These are phyloP conservation scores for Amaurobius ferox DNA, from an alignment of 2,888 invertebrate genomes.

Conservation along the genomic window DNA sequence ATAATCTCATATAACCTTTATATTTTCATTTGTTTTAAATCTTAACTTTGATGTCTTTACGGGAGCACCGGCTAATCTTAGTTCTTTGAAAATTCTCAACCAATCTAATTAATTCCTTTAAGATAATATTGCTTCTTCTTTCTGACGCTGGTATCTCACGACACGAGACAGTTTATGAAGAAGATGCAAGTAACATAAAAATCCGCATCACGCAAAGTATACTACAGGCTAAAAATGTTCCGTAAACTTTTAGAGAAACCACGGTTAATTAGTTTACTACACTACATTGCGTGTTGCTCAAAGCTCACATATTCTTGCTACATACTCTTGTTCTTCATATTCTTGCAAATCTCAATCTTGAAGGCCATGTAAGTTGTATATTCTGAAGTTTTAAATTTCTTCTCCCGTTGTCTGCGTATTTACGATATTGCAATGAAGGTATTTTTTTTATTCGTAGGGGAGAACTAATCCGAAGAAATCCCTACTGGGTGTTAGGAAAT, in stretches of 20 bases:
- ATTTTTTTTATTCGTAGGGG: neutral
- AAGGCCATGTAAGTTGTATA: neutral
- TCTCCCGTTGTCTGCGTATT: neutral
- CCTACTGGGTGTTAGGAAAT: neutral
- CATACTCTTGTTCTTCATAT: neutral
- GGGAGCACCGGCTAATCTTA: too few relatives aligned
- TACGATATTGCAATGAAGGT: neutral
- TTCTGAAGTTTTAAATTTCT: neutral
- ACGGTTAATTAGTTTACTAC: conserved; percentile 2
- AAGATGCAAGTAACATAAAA: neutral
- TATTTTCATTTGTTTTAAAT: too few relatives aligned
- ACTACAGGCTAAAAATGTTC: neutral
- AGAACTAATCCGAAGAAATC: neutral
- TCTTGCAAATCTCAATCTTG: neutral
- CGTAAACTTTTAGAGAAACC: neutral
- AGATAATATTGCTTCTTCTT: too few relatives aligned
- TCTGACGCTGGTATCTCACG: too few relatives aligned
- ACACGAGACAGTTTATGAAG: neutral
- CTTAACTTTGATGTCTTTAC: too few relatives aligned
- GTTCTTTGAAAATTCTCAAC: too few relatives aligned
- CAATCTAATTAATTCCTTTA: too few relatives aligned
- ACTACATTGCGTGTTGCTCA: neutral
- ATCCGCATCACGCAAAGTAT: neutral
- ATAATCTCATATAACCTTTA: too few relatives aligned
- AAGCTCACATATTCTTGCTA: too few relatives aligned